Base-by-base conservation (phyloP, 2,888 invertebrate genomes). In the Exocentrus adspersus region DNA sequence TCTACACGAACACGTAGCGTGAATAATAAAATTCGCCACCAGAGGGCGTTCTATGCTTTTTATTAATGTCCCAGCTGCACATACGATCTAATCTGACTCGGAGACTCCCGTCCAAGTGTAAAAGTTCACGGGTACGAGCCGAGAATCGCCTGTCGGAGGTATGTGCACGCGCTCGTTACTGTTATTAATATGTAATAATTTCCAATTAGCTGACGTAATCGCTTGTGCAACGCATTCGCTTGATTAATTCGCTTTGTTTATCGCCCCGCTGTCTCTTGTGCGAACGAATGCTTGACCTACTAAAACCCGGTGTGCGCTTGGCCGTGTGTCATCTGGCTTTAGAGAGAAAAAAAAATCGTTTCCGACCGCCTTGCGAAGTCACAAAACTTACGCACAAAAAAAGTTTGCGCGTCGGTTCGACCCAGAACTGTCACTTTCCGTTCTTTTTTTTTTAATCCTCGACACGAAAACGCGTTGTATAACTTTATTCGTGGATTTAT, bases 11-110 rank as follows among this genome's bases (percentile, higher is more conserved):
- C n/a, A n/a, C n/a, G n/a, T n/a, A n/a, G n/a, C n/a, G n/a, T n/a
- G n/a, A n/a, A n/a, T n/a, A n/a, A n/a, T n/a, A n/a, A n/a, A n/a
- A n/a, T n/a, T n/a, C n/a, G n/a, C n/a, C n/a, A n/a, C n/a, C n/a
- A n/a, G n/a, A n/a, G n/a, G n/a, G n/a, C n/a, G n/a, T n/a, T n/a
- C n/a, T n/a, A n/a, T n/a, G n/a, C n/a, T n/a, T n/a, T n/a, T n/a
- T n/a, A n/a, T n/a, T n/a, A n/a, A n/a, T n/a, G 51, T 53, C 60
- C 53, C 50, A 52, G 56, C 72, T 73, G 68, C 72, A 63, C 70
- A n/a, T n/a, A n/a, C n/a, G n/a, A n/a, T n/a, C n/a, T n/a, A n/a
- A 69, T 72, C 67, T 61, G 51, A 68, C 69, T 68, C 64, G 66
- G 64, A 69, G 62, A 56, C 66, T 3, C 4, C 24, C 7, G 70